Conservation (phyloP, 1,140 invertebrate genomes). For the Aphelinus certus region DNA sequence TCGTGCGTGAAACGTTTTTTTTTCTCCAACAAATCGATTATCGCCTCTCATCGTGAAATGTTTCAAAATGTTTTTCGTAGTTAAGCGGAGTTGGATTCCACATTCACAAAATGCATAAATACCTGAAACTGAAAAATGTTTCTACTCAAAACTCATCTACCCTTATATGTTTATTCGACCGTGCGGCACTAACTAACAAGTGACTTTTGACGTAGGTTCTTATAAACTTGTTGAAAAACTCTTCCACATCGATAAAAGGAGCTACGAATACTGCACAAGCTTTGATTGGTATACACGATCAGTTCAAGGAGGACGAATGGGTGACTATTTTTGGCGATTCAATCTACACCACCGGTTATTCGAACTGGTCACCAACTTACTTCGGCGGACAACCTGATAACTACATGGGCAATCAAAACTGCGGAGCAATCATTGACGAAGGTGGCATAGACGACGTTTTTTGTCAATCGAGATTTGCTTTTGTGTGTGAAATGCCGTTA, state of each 20-base stretch:
- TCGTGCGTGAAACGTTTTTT: no score
- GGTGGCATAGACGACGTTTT: slow-evolving; percentile 12
- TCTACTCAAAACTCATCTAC: no score
- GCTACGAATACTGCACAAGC: slow-evolving; percentile 15
- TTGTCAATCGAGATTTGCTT: slow-evolving; percentile 1
- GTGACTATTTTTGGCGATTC: slow-evolving; percentile 59
- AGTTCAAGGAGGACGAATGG: slow-evolving; percentile 58
- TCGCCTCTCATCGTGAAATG: no score
- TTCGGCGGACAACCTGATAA: slow-evolving; percentile 20
- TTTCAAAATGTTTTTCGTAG: no score
- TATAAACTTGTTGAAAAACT: neutral
- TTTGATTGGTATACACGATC: slow-evolving; percentile 60
- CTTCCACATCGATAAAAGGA: neutral
- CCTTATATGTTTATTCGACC: no score
- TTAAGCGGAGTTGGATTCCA: no score
- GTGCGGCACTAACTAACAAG: no score
- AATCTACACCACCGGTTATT: slow-evolving; percentile 30
- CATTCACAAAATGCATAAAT: no score
- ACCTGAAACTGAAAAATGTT: no score
- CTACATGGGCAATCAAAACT: neutral
- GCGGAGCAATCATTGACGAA: neutral
- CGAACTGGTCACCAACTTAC: neutral
- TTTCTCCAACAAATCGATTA: no score
- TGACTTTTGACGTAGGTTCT: slow-evolving; percentile 2
- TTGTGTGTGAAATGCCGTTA: slow-evolving; percentile 8